Evolutionary conservation across 2,888 invertebrate genomes (phyloP), one percentile per base, ranked within the genome.

Genomic region (Drosophila bunnanda): DNA sequence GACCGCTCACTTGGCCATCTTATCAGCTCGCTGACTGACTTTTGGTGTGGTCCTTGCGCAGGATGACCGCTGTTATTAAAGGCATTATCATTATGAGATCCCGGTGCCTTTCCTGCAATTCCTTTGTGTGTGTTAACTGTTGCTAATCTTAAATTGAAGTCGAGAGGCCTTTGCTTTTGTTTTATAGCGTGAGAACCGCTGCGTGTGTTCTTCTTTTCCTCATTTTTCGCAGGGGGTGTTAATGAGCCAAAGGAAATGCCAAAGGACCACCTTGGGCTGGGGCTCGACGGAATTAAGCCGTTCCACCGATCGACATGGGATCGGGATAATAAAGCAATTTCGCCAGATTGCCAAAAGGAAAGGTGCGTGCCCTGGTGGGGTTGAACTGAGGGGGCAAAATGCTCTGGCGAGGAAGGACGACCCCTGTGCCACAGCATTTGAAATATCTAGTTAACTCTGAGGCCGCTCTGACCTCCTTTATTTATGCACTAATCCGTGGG

Each of bases 191-290:
- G 90, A 90, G 90, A 90, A 91, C 85, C 89, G 76, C 83, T 84
- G 91, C 85, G 91, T 91, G 90, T 91, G 90, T 88, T 48, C 59
- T 43, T 13, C 36, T 44, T 25, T 62, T 48, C 54, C 44, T 68
- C 0, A 15, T 25, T 44, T 17, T 9, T 34, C n/a, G n/a, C 17
- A 76, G 30, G 69, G 80, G 83, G 88, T 90, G 88, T 89, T 89
- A 88, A 88, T 88, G 88, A 90, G 88, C 89, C 88, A 78, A 87
- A 82, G 86, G 89, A 89, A 87, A 89, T 87, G 80, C 76, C 50
- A 46, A 39, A 56, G 71, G 80, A 89, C 88, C 86, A 88, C 88
- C 88, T 70, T 55, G 72, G 60, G 75, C 76, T 70, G 12, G 38
- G 20, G 15, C n/a, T 36, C 52, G 28, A 7, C 12, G 36, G 57